A percentile compares a stretch with the other conserved stretches of the same genome.
Evolutionary conservation across 2,888 invertebrate genomes (phyloP).

Genomic region (Ptychoptera albimana): DNA sequence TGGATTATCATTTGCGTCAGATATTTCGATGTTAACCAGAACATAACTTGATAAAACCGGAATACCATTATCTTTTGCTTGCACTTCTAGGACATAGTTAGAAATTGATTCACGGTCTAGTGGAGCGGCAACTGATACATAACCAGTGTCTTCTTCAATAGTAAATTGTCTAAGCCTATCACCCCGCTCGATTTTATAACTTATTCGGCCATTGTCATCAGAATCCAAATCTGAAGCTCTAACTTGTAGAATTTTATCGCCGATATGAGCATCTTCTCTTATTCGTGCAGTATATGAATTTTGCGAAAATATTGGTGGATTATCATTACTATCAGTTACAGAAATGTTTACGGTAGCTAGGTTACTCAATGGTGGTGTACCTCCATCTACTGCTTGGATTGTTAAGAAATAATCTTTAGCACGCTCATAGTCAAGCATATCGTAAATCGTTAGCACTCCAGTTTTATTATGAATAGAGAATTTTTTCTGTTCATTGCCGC

Average conservation of each 20-base stretch:
- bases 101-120: conserved; percentile 73
- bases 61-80: conserved; percentile 66
- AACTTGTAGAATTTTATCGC: conserved; percentile 58
- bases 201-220: conserved; percentile 59
- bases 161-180: conserved; percentile 61
- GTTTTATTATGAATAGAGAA: conserved; percentile 58
- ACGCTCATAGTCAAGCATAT: conserved; percentile 74
- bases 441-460: conserved; percentile 60
- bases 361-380: conserved; percentile 75
- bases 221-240: conserved; percentile 75
- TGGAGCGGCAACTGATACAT: conserved; percentile 52
- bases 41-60: conserved; percentile 60
- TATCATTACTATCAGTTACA: conserved; percentile 75
- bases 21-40: conserved; percentile 60
- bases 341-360: conserved; percentile 76
- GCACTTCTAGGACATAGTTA: conserved; percentile 61
- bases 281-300: conserved; percentile 58
- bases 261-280: conserved; percentile 60
- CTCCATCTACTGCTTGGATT: conserved; percentile 80
- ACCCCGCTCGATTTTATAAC: conserved; percentile 61
- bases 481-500: conserved; percentile 77
- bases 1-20: conserved; percentile 86
- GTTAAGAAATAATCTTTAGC: conserved; percentile 74
- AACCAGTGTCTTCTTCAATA: conserved; percentile 61
- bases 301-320: conserved; percentile 66